A percentile compares a stretch with the other conserved stretches of the same genome.
Evolutionary conservation across 2,113 vertebrate species (phyloP).

Genomic region (Sardina pilchardus): DNA sequence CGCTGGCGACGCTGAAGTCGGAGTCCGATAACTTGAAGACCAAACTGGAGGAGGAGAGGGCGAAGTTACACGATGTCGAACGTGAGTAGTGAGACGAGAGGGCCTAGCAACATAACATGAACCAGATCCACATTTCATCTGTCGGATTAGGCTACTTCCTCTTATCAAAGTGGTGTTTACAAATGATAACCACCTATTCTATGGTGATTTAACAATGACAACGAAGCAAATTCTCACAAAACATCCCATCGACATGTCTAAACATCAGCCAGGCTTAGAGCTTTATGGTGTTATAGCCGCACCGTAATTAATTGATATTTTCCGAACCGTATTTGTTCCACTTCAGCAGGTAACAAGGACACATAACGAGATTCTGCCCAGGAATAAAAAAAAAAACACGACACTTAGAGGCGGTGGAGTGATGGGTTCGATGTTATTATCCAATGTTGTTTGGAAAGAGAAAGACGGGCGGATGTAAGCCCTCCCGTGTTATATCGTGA

Average conservation of each 20-base stretch:
- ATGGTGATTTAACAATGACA: not conserved
- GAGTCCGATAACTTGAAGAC: constrained; percentile 93
- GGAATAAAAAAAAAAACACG: not conserved
- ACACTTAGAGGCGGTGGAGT: not conserved
- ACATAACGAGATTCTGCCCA: not conserved
- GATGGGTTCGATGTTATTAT: not conserved
- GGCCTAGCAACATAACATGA: constrained; percentile 22
- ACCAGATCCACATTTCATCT: not conserved
- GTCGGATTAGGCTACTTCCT: not conserved
- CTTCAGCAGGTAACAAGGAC: not conserved
- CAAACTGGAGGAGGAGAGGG: constrained; percentile 95
- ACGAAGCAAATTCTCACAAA: not conserved
- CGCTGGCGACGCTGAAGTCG: constrained; percentile 83
- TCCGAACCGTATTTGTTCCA: constrained; percentile 7
- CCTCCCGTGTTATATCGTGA: not conserved
- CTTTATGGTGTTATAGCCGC: not conserved
- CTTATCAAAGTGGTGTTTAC: not conserved
- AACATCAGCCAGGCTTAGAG: not conserved
- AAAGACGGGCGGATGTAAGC: not conserved
- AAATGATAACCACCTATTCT: not conserved
- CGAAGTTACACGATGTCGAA: constrained; percentile 98
- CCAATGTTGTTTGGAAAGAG: not conserved
- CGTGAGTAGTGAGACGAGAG: constrained; percentile 79
- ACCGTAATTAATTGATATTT: not conserved
- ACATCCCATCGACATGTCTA: not conserved